These are phyloP conservation scores for Trachelus stipa DNA, from an alignment of 2,888 invertebrate species.

Conservation along the genomic window DNA sequence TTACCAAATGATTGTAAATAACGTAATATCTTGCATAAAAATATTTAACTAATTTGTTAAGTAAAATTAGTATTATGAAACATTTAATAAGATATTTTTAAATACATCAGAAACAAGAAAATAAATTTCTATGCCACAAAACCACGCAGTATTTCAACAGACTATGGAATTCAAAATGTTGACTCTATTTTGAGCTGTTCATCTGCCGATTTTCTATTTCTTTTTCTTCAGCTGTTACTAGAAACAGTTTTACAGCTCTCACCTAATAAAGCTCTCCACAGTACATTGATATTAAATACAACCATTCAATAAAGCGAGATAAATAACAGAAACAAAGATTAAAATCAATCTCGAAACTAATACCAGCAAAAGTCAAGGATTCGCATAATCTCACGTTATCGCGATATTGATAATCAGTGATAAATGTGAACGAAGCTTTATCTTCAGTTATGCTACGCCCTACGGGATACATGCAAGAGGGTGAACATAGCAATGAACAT, in stretches of 20 bases:
- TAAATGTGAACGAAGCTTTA: not conserved
- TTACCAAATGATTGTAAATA: not conserved
- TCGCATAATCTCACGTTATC: not conserved
- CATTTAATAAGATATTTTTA: not conserved
- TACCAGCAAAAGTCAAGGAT: not conserved
- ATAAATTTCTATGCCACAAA: not conserved
- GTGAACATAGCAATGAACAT: not conserved
- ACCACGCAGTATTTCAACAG: not conserved
- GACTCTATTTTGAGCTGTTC: not conserved
- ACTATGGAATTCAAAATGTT: not conserved
- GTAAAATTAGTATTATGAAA: not conserved
- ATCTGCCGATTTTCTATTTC: not conserved
- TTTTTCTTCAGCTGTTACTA: not conserved
- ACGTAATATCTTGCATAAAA: not conserved
- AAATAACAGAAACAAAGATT: not conserved
- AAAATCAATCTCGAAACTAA: not conserved
- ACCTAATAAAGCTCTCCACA: not conserved
- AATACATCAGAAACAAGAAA: not conserved
- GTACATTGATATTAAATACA: not conserved
- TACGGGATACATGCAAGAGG: not conserved
- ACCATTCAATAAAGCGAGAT: not conserved
- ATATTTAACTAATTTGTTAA: conserved; percentile 2
- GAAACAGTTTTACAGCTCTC: not conserved
- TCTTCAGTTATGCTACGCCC: not conserved
- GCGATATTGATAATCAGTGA: not conserved